A percentile compares a stretch with the other conserved stretches of the same genome.
phyloP scores from a whole-genome alignment of 2,113 vertebrate species.

The Heliornis fulica region DNA sequence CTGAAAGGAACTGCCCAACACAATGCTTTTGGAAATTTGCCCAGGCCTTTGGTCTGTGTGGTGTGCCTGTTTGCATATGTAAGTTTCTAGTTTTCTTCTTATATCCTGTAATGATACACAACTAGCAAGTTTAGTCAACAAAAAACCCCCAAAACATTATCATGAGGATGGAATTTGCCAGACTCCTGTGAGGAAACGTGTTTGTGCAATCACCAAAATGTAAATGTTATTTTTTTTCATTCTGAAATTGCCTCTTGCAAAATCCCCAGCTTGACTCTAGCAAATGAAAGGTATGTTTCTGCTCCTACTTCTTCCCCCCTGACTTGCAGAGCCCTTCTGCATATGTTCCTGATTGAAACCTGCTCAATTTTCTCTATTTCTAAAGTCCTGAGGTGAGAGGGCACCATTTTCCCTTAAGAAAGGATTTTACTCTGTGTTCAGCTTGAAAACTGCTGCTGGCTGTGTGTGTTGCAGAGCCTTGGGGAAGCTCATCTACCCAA shows the following conservation, averaged over 20 bases:
- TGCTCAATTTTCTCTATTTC: neutral
- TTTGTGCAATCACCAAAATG: neutral
- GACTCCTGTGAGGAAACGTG: neutral
- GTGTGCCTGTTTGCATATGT: constrained; percentile 43
- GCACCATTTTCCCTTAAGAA: neutral
- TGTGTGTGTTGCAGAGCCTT: neutral
- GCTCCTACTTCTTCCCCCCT: neutral
- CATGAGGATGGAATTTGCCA: neutral
- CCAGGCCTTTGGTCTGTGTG: constrained; percentile 50
- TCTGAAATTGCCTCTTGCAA: neutral
- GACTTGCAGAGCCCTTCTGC: neutral
- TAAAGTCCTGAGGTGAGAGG: neutral
- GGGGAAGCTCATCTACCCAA: neutral
- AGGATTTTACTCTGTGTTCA: neutral
- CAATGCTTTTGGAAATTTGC: constrained; percentile 62
- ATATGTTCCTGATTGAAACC: neutral
- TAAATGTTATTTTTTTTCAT: neutral
- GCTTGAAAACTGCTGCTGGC: neutral
- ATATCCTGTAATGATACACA: constrained; percentile 23
- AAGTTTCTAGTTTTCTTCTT: constrained; percentile 46
- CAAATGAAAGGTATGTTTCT: neutral
- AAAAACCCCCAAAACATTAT: neutral
- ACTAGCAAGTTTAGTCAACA: constrained; percentile 3
- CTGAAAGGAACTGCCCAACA: constrained; percentile 64
- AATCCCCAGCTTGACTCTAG: neutral